Evolutionary conservation across 2,797 vertebrate genomes (phyloP).

Genomic region (Gadopsis marmoratus): DNA sequence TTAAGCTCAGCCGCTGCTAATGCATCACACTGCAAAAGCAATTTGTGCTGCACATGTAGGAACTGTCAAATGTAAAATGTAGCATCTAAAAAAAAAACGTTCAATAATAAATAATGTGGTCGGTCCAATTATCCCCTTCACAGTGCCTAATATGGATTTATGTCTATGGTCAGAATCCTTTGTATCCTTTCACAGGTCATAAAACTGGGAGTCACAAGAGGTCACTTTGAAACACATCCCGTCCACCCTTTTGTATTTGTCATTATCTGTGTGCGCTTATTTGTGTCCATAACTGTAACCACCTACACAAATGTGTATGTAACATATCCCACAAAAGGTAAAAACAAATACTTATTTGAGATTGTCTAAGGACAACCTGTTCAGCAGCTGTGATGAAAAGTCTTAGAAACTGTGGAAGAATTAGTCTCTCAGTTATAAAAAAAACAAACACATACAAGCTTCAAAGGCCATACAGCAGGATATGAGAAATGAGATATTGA

Average conservation of each 20-base stretch:
- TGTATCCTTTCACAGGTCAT: constrained; percentile 91
- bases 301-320: background rate
- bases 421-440: constrained; percentile 5
- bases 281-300: constrained; percentile 12
- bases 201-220: constrained; percentile 91
- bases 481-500: constrained; percentile 58
- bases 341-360: background rate
- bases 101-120: constrained; percentile 72
- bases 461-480: constrained; percentile 45
- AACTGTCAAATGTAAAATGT: constrained; percentile 38
- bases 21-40: constrained; percentile 27
- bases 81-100: constrained; percentile 28
- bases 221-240: constrained; percentile 52
- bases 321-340: background rate
- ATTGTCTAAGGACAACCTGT: background rate
- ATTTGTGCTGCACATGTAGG: constrained; percentile 32
- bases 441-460: constrained; percentile 7
- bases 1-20: background rate
- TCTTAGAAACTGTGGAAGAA: constrained; percentile 10
- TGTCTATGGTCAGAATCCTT: constrained; percentile 87
- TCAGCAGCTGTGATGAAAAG: background rate
- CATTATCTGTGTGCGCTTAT: background rate
- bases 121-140: constrained; percentile 89
- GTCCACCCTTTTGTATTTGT: constrained; percentile 14
- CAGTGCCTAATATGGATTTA: constrained; percentile 93